phyloP scores from a whole-genome alignment of 2,888 invertebrate species.

The Agonopterix heracliana region DNA sequence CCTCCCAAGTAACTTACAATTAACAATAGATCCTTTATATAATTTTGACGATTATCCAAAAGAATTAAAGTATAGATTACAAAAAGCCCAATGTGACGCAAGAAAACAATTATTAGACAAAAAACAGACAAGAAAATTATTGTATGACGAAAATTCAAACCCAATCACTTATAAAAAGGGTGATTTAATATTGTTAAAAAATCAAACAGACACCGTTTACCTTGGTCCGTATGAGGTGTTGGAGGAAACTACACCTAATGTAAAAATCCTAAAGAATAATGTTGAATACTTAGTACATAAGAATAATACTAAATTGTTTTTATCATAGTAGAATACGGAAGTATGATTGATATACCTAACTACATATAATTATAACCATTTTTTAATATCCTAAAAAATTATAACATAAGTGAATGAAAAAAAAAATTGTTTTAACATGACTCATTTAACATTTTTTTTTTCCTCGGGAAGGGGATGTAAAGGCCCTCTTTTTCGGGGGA shows the following conservation, averaged over 20 bases:
- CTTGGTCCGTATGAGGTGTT: constrained; percentile 11
- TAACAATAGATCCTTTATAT: constrained; percentile 14
- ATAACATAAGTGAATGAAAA: no score
- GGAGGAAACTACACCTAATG: constrained; percentile 6
- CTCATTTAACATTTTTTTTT: no score
- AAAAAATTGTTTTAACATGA: no score
- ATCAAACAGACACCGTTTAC: constrained; percentile 8
- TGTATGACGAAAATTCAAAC: constrained; percentile 8
- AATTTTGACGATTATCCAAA: constrained; percentile 12
- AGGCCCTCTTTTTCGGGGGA: no score
- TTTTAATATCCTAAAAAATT: no score
- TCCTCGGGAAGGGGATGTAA: no score
- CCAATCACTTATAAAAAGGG: constrained; percentile 6
- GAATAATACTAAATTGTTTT: constrained; percentile 7
- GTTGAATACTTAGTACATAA: constrained; percentile 5
- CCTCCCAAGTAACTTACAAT: constrained; percentile 11
- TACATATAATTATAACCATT: no score
- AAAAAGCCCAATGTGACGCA: constrained; percentile 12
- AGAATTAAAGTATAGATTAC: constrained; percentile 15
- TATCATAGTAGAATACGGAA: no score
- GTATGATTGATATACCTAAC: no score
- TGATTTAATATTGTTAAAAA: constrained; percentile 12
- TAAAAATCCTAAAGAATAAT: constrained; percentile 7
- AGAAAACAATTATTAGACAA: constrained; percentile 7
- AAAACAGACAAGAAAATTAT: constrained; percentile 9